phyloP scores from a whole-genome alignment of 2,797 vertebrate species.

The Streptopelia turtur region DNA sequence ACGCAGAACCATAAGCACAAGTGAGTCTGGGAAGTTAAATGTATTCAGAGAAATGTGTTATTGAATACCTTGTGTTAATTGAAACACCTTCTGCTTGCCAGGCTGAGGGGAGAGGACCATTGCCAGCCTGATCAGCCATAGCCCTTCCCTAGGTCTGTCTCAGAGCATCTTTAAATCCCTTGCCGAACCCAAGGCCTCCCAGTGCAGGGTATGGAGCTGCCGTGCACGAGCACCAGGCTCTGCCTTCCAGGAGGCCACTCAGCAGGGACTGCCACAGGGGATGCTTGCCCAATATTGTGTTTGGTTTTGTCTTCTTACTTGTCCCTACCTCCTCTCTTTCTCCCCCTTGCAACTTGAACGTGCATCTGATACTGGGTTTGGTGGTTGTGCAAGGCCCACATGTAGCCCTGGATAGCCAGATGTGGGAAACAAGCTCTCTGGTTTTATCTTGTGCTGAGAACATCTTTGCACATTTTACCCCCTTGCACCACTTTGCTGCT shows the following conservation, averaged over 20 bases:
- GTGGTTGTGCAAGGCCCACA: not conserved
- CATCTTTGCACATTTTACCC: not conserved
- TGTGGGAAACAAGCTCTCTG: not conserved
- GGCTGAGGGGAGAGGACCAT: not conserved
- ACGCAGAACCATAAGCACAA: not conserved
- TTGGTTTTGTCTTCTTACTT: not conserved
- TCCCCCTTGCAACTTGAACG: not conserved
- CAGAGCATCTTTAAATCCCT: not conserved
- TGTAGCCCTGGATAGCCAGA: not conserved
- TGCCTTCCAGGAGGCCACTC: not conserved
- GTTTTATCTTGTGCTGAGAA: not conserved
- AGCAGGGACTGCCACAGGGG: not conserved
- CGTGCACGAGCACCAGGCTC: not conserved
- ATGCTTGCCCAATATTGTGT: not conserved
- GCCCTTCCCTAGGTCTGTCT: not conserved
- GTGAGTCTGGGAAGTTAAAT: not conserved
- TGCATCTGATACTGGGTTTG: not conserved
- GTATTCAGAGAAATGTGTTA: not conserved
- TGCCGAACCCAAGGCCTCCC: not conserved
- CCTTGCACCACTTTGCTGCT: not conserved
- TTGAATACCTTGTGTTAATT: not conserved
- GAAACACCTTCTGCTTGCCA: not conserved
- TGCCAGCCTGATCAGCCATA: not conserved
- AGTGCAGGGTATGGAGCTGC: accelerated
- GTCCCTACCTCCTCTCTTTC: not conserved